phyloP scores from a whole-genome alignment of 1,140 invertebrate species.

The Nephila pilipes region DNA sequence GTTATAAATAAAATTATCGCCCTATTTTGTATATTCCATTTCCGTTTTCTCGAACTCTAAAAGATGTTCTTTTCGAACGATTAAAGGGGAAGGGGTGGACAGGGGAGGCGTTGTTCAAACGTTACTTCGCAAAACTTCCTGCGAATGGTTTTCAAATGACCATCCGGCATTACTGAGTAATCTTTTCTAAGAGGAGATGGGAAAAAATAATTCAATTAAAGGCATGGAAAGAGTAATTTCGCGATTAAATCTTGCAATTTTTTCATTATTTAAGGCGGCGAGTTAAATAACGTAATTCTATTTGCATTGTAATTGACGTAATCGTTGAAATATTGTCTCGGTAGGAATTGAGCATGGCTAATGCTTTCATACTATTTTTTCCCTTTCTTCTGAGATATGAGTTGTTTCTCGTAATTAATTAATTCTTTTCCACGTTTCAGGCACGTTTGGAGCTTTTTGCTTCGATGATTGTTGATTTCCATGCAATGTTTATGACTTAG shows the following conservation, averaged over 20 bases:
- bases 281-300: slow-evolving; percentile 64
- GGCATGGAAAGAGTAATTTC: slow-evolving; percentile 59
- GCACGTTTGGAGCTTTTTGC: slow-evolving; percentile 44
- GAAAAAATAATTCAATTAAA: slow-evolving; percentile 74
- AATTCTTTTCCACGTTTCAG: neutral
- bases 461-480: slow-evolving; percentile 45
- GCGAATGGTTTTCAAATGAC: slow-evolving; percentile 57
- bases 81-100: neutral
- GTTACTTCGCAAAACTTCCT: slow-evolving; percentile 43
- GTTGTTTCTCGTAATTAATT: slow-evolving; percentile 67
- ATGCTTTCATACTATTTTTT: slow-evolving; percentile 46
- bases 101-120: neutral
- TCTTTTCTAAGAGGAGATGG: slow-evolving; percentile 19
- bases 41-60: slow-evolving; percentile 39
- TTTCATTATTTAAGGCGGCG: slow-evolving; percentile 22
- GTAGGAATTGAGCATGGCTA: slow-evolving; percentile 27
- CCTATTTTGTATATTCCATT: slow-evolving; percentile 52
- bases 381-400: slow-evolving; percentile 37
- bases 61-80: slow-evolving; percentile 34
- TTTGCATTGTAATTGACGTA: slow-evolving; percentile 43
- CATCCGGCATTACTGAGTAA: slow-evolving; percentile 50
- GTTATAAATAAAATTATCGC: slow-evolving; percentile 76
- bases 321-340: slow-evolving; percentile 73
- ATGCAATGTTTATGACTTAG: slow-evolving; percentile 37
- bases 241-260: slow-evolving; percentile 60